These are phyloP conservation scores for Chaenodraco wilsoni DNA, from an alignment of 2,797 vertebrate genomes.

Conservation along the genomic window DNA sequence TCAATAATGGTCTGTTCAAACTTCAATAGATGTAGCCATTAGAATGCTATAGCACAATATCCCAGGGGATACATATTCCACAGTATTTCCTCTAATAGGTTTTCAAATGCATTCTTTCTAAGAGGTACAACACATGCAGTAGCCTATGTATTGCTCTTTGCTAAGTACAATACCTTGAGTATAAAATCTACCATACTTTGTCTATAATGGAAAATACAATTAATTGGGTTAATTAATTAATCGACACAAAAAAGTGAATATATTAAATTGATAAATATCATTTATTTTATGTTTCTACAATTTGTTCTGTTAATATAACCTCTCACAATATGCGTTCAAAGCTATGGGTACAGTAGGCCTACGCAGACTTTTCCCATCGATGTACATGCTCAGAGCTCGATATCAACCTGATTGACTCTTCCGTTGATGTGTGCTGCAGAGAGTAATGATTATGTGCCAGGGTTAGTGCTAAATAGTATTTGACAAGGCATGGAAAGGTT, in stretches of 20 bases:
- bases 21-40: slow-evolving; percentile 79
- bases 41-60: slow-evolving; percentile 68
- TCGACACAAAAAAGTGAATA: neutral
- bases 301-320: slow-evolving; percentile 26
- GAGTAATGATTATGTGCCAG: slow-evolving; percentile 85
- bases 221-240: slow-evolving; percentile 14
- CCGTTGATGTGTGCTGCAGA: slow-evolving; percentile 77
- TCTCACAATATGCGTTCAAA: slow-evolving; percentile 13
- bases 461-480: slow-evolving; percentile 79
- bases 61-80: slow-evolving; percentile 72
- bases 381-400: slow-evolving; percentile 72
- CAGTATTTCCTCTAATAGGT: slow-evolving; percentile 75
- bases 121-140: slow-evolving; percentile 77
- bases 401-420: slow-evolving; percentile 81
- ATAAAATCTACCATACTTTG: slow-evolving; percentile 16
- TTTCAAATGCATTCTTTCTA: slow-evolving; percentile 77
- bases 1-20: slow-evolving; percentile 77
- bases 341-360: slow-evolving; percentile 19
- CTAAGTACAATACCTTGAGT: slow-evolving; percentile 63
- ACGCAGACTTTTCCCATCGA: slow-evolving; percentile 58
- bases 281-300: neutral
- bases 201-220: slow-evolving; percentile 25
- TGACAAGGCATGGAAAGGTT: slow-evolving; percentile 79
- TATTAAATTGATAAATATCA: neutral
- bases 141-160: slow-evolving; percentile 60